A percentile compares a stretch with the other conserved stretches of the same genome.
These are phyloP conservation scores for Platycercus adscitus DNA, from an alignment of 2,113 vertebrate species.

Conservation along the genomic window DNA sequence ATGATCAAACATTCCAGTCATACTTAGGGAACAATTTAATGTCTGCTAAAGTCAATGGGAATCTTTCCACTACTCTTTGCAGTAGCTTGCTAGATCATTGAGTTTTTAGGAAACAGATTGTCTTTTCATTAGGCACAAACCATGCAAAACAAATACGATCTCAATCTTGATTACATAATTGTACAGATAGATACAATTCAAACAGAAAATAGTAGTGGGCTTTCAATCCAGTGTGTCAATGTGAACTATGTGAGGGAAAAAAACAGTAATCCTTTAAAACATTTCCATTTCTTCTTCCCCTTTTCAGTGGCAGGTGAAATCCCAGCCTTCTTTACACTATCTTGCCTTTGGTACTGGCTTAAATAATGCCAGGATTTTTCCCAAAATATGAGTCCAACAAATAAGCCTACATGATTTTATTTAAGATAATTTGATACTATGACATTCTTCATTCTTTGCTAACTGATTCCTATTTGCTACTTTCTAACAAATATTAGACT, in stretches of 20 bases:
- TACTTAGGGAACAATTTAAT: not conserved
- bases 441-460: not conserved
- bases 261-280: not conserved
- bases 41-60: not conserved
- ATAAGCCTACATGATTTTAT: not conserved
- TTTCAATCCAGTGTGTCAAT: not conserved
- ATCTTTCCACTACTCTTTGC: not conserved
- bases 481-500: not conserved
- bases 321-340: not conserved
- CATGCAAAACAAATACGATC: not conserved
- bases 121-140: not conserved
- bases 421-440: not conserved
- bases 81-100: not conserved
- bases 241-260: not conserved
- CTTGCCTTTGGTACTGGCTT: not conserved
- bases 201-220: not conserved
- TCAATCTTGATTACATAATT: not conserved
- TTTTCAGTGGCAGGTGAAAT: not conserved
- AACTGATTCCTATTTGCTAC: not conserved
- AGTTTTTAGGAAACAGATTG: not conserved
- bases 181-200: not conserved
- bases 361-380: not conserved
- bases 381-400: not conserved
- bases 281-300: not conserved
- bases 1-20: slow-evolving; percentile 1